Percentiles rank a stretch among this genome's conserved stretches.
These are phyloP conservation scores for Cynopterus sphinx DNA, from an alignment of 2,797 vertebrate genomes.

Conservation along the genomic window DNA sequence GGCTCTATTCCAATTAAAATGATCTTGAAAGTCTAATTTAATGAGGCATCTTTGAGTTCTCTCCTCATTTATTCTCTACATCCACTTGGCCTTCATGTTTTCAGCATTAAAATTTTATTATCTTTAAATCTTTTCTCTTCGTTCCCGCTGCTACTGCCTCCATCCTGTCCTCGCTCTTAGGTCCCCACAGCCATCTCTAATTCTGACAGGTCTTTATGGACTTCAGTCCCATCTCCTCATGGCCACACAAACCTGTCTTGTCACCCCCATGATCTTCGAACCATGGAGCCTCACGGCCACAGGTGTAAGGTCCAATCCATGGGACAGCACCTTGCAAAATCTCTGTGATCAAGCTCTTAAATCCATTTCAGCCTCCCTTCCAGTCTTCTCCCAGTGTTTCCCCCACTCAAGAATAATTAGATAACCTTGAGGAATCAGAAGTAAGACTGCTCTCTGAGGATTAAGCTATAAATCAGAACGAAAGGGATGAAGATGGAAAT, in stretches of 20 bases:
- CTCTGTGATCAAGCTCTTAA: neutral
- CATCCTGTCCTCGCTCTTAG: neutral
- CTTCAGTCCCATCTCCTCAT: accelerated
- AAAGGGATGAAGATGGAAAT: neutral
- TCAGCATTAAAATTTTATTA: neutral
- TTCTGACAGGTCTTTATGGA: neutral
- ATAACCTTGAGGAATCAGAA: neutral
- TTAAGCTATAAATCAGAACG: neutral
- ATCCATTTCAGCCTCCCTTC: neutral
- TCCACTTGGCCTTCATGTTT: neutral
- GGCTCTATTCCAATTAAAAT: neutral
- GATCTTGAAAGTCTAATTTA: neutral
- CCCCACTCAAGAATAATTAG: neutral
- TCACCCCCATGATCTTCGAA: neutral
- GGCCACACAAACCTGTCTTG: accelerated
- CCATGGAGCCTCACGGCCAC: too few species aligned
- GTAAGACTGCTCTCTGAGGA: neutral
- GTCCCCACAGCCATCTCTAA: too few species aligned
- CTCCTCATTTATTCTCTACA: neutral
- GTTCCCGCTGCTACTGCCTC: neutral
- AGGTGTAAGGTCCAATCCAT: accelerated
- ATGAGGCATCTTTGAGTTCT: neutral
- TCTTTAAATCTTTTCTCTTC: neutral
- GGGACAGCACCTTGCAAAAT: accelerated
- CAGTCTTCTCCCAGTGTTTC: neutral